Evolutionary conservation across 2,888 invertebrate species (phyloP), one percentile per base, ranked within the genome.

Genomic region (Protodeltote pygarga): DNA sequence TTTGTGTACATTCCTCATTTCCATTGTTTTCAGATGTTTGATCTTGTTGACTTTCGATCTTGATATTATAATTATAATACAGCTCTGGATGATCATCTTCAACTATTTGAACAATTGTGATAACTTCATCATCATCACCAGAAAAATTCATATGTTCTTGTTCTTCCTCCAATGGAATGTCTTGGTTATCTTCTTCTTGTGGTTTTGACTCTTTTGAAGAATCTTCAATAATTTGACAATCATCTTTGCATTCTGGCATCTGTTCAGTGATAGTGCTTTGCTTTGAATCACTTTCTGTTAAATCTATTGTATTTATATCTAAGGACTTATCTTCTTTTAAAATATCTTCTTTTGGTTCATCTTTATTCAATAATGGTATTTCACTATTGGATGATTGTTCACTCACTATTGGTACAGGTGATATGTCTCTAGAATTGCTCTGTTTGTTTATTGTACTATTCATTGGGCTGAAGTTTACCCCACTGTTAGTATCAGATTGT

Each of bases 91-190:
- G 79, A 51, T 91, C 91, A 83, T 92, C 92, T 58, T 92, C 92
- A 9, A 93, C 87, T 53, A 92, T 92, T 75, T 92, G 92, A 10
- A 91, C 89, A 58, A 92, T 83, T 20, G 92, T 92, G 20, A 92
- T 91, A 37, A 92, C 83, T 68, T 92, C 92, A 73, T 92, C 92
- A 75, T 89, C 90, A 73, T 89, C 90, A 62, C 75, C 85, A 11
- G 52, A 71, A 78, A 83, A 88, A 40, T 83, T 81, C 59, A 83
- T 58, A 21, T 85, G 84, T 38, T 85, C 79, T 23, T 85, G 84
- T 38, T 85, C 79, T 39, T 76, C 73, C 38, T 81, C 83, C 44
- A 78, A 59, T 61, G 78, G 77, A 72, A 77, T 79, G 59, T 81
- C 75, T 68, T 78, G 69, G 17, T 61, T 60, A 9, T 53, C 48